phyloP scores from a whole-genome alignment of 1,140 invertebrate genomes.

The Trachymyrmex septentrionalis region DNA sequence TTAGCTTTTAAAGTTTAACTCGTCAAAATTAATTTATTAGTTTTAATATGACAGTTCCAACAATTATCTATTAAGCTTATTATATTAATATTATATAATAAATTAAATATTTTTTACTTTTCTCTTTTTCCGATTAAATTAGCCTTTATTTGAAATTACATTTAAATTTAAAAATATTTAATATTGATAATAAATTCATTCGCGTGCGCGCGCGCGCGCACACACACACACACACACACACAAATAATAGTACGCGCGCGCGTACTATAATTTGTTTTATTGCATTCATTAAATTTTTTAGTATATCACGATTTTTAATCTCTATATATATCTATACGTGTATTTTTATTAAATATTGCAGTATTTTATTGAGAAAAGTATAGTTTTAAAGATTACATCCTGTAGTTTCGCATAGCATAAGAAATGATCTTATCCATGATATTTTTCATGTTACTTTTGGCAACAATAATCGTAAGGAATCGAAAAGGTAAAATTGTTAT shows the following conservation, averaged over 20 bases:
- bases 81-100: neutral
- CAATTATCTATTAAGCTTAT: neutral
- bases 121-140: neutral
- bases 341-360: neutral
- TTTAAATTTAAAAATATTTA: neutral
- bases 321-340: neutral
- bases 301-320: conserved; percentile 2
- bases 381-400: neutral
- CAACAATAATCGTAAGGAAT: neutral
- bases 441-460: too few relatives aligned
- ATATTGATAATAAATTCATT: neutral
- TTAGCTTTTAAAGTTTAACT: neutral
- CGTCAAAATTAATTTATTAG: neutral
- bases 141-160: neutral
- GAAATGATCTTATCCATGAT: neutral
- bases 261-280: neutral
- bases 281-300: neutral
- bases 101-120: neutral
- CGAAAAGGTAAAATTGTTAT: neutral
- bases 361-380: neutral
- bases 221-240: neutral
- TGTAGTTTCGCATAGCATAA: neutral
- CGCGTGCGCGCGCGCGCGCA: too few relatives aligned
- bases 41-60: neutral
- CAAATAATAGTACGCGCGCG: too few relatives aligned